Evolutionary conservation across 2,113 vertebrate species (phyloP), one percentile per base, ranked within the genome.

Genomic region (Trichechus manatus): DNA sequence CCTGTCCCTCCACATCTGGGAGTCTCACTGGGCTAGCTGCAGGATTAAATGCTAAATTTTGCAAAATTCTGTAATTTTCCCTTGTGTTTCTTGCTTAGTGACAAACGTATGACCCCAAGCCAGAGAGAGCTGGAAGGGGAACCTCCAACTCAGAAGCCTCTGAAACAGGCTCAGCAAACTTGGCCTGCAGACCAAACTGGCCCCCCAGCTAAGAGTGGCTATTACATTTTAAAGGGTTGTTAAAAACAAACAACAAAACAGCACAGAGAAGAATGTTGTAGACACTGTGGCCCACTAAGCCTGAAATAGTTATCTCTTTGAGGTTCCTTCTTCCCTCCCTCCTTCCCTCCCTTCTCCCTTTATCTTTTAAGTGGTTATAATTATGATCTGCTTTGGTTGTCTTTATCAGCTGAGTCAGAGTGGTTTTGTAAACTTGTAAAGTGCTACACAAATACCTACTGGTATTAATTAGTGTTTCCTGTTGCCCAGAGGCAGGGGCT

Each of bases 361-460:
- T 61, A 72, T 50, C 77, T 72, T 1, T 64, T 79, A 27, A 47
- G 53, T 61, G 31, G 53, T 33, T 77, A 5, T 80, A 90, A n/a
- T 61, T 74, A 3, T 66, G 78, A 63, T 77, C 20, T 70, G 11
- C 27, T 15, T 66, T 66, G 63, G 66, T 63, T 27, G 50, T 85
- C 61, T 63, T 94, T 72, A 13, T 75, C 14, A 44, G 1, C 36
- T 42, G 63, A 91, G 25, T 85, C 3, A 20, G 3, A 11, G 4
- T 79, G 53, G 89, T 44, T 89, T 91, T 82, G 22, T 39, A 79
- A 47, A 75, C 39, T 79, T 42, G 39, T 56, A 31, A n/a, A n/a
- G 44, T 47, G 50, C 47, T 17, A 0, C 3, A 17, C 44, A 33
- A 42, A 36, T 44, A 25, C 20, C 36, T 50, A 59, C 25, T 70